Conservation (phyloP, 2,797 vertebrate species). For the Sebastes hubbsi region DNA sequence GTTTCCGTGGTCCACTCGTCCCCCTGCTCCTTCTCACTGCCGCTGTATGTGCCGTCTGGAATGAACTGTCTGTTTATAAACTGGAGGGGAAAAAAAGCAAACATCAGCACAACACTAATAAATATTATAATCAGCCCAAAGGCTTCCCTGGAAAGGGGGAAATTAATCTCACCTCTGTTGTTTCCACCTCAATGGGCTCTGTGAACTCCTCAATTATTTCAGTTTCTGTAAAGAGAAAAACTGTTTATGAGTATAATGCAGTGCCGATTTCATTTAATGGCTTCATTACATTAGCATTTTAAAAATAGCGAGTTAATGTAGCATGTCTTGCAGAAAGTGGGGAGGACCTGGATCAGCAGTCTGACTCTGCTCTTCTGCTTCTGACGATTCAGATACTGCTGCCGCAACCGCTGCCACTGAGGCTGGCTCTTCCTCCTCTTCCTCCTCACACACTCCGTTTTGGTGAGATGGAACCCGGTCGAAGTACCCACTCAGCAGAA, state of each 20-base stretch:
- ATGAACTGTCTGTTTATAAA: constrained; percentile 99
- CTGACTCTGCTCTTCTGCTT: constrained; percentile 83
- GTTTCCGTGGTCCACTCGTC: constrained; percentile 91
- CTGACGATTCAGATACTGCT: constrained; percentile 67
- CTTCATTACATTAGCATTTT: constrained; percentile 15
- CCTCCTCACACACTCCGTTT: constrained; percentile 92
- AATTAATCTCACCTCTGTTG: constrained; percentile 88
- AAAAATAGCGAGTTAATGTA: background rate
- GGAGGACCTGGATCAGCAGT: constrained; percentile 85
- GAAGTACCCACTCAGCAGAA: constrained; percentile 94
- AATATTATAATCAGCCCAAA: background rate
- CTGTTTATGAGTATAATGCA: constrained; percentile 9
- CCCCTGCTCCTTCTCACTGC: constrained; percentile 92
- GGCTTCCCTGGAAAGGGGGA: background rate
- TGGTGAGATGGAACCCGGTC: constrained; percentile 91
- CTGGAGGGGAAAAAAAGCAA: constrained; percentile 68
- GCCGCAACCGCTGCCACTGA: constrained; percentile 32
- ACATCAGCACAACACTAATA: background rate
- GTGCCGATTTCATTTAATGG: background rate
- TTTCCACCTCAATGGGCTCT: constrained; percentile 93
- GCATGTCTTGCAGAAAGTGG: background rate
- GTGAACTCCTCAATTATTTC: constrained; percentile 91
- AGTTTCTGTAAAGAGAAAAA: constrained; percentile 81
- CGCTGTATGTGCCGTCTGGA: constrained; percentile 92
- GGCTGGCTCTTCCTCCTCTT: constrained; percentile 73